These are phyloP conservation scores for Mus musculus DNA, from an alignment of 2,113 vertebrate genomes.

Conservation along the genomic window GRCm39 chr3:154913501-154914000, in stretches of 20 bases:
- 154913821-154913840: neutral
- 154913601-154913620: neutral
- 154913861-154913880: neutral
- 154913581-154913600: neutral
- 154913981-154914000: neutral
- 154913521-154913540: neutral
- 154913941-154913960: neutral
- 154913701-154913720: too few relatives aligned
- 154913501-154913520: neutral
- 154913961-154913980: neutral
- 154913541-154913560: neutral
- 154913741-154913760: neutral
- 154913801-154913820: neutral
- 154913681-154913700: neutral
- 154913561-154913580: neutral
- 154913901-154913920: neutral
- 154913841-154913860: neutral
- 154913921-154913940: neutral
- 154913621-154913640: neutral
- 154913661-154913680: neutral
- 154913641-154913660: neutral
- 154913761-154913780: neutral
- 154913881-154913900: neutral
- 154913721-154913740: neutral
- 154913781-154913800: neutral